phyloP scores from a whole-genome alignment of 2,888 invertebrate species.

The Aproaerema taeniolella region DNA sequence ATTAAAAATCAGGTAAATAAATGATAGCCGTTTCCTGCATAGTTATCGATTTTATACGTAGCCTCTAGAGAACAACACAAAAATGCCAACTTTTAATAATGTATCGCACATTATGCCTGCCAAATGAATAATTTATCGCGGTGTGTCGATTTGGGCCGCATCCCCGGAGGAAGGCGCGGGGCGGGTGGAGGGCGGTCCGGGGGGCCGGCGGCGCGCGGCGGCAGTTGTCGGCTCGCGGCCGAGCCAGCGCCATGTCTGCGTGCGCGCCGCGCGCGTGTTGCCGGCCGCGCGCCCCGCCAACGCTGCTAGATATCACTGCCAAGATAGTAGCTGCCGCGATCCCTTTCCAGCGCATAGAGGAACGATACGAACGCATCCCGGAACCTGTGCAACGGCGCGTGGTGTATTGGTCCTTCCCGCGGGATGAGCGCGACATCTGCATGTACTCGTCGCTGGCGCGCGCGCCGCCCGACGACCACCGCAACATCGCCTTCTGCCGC shows the following conservation, averaged over 20 bases:
- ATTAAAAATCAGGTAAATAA: conserved; percentile 24
- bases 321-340: conserved; percentile 90
- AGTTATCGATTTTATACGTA: conserved; percentile 48
- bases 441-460: conserved; percentile 90
- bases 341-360: conserved; percentile 91
- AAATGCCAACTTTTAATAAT: conserved; percentile 76
- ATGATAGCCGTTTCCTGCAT: conserved; percentile 31
- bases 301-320: conserved; percentile 89
- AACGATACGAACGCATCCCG: conserved; percentile 91
- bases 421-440: conserved; percentile 91
- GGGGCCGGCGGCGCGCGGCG: conserved; percentile 35
- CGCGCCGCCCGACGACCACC: conserved; percentile 81
- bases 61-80: conserved; percentile 52
- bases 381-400: conserved; percentile 92
- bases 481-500: conserved; percentile 90
- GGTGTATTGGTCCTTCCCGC: conserved; percentile 93
- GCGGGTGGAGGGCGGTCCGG: conserved; percentile 25
- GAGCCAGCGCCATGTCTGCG: conserved; percentile 73
- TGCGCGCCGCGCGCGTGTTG: conserved; percentile 75
- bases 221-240: conserved; percentile 74
- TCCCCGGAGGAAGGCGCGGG: conserved; percentile 49
- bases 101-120: conserved; percentile 74
- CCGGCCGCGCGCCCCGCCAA: conserved; percentile 81
- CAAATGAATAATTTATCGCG: conserved; percentile 74
- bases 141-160: conserved; percentile 68